phyloP scores from a whole-genome alignment of 2,797 vertebrate species.

The Malurus leucopterus region DNA sequence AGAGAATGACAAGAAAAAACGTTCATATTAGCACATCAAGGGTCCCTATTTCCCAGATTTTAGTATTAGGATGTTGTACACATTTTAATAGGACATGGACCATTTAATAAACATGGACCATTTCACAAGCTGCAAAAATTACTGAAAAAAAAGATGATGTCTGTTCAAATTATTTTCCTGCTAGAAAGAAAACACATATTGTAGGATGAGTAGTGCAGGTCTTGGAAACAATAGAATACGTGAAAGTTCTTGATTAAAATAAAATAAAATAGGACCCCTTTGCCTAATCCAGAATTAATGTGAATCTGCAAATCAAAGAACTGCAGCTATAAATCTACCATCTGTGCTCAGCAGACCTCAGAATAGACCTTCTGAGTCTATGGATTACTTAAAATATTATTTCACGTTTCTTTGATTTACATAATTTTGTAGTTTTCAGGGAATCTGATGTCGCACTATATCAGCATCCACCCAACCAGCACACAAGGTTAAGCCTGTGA shows the following conservation, averaged over 20 bases:
- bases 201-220: background rate
- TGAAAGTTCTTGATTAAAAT: background rate
- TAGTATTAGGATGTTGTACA: background rate
- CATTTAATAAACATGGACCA: too few relatives aligned
- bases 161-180: background rate
- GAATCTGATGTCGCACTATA: background rate
- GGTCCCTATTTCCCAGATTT: background rate
- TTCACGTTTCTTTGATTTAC: background rate
- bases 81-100: background rate
- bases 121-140: background rate
- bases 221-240: background rate
- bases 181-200: background rate
- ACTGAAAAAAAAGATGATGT: background rate
- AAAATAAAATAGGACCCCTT: background rate
- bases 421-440: background rate
- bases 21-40: background rate
- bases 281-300: background rate
- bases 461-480: background rate
- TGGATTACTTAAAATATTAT: background rate
- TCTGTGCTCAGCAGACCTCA: background rate
- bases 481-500: background rate
- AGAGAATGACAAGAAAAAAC: background rate
- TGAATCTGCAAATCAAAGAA: slow-evolving; percentile 8
- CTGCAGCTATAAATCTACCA: background rate
- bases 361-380: background rate